Conservation (phyloP, 2,797 vertebrate genomes). For the Lacerta viridis region DNA sequence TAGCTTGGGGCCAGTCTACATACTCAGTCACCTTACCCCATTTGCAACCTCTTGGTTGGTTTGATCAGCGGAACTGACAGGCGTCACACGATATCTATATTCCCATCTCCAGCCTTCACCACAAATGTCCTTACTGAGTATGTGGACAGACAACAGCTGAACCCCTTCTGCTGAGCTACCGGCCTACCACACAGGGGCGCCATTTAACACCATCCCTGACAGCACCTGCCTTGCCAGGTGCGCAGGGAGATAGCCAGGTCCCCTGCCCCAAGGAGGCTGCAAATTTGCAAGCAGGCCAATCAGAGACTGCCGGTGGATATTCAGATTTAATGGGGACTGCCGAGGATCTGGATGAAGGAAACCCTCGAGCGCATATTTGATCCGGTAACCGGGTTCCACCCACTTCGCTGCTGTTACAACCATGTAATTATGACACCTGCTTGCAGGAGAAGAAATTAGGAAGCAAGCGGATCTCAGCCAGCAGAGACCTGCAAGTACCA, state of each 20-base stretch:
- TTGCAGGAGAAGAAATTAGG: constrained; percentile 34
- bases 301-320: background rate
- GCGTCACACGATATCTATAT: no score
- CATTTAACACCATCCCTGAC: background rate
- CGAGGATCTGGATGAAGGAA: constrained; percentile 10
- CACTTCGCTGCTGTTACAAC: background rate
- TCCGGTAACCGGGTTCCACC: constrained; percentile 23
- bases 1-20: no score
- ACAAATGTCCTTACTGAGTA: no score
- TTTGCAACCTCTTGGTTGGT: no score
- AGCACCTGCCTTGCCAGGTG: background rate
- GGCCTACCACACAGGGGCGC: background rate
- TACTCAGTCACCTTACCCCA: no score
- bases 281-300: background rate
- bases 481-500: background rate
- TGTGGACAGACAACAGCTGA: no score
- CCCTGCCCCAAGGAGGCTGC: constrained; percentile 11
- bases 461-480: background rate
- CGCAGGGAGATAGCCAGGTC: background rate
- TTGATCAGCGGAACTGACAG: no score
- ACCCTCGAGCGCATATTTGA: background rate
- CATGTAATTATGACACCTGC: constrained; percentile 14
- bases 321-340: accelerated
- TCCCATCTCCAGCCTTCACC: no score
- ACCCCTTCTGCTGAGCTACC: background rate